These are phyloP conservation scores for Catharus bicknelli DNA, from an alignment of 2,113 vertebrate species.

Conservation along the genomic window DNA sequence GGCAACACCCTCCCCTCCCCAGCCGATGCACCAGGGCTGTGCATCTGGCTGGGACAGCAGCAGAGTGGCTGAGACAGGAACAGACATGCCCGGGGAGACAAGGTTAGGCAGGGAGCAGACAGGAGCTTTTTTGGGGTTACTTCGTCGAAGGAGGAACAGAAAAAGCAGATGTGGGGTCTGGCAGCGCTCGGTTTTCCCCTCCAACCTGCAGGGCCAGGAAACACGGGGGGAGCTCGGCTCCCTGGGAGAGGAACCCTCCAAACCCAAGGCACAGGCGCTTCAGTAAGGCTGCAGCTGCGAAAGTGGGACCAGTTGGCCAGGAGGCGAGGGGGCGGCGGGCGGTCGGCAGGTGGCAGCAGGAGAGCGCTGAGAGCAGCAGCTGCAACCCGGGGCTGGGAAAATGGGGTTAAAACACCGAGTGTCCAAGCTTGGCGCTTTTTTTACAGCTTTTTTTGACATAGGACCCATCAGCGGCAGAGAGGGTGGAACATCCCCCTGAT, in stretches of 20 bases:
- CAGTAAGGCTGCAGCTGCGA: fast-evolving
- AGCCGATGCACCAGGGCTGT: fast-evolving
- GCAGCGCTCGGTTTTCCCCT: fast-evolving
- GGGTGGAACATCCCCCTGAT: neutral
- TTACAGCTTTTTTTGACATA: no score
- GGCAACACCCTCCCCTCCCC: neutral
- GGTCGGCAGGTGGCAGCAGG: neutral
- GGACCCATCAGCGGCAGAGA: fast-evolving
- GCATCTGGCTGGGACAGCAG: neutral
- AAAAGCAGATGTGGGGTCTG: neutral
- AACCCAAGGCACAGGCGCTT: neutral
- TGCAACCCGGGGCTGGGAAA: fast-evolving
- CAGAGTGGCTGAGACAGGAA: neutral
- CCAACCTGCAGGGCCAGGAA: neutral
- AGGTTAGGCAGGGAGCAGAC: neutral
- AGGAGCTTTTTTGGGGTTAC: neutral
- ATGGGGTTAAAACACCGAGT: fast-evolving
- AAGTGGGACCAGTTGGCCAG: neutral
- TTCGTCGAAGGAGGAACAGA: neutral
- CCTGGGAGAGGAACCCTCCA: neutral
- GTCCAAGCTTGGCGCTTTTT: neutral
- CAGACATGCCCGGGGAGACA: neutral
- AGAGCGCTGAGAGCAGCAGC: neutral
- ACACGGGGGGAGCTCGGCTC: no score
- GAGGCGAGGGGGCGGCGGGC: neutral